Evolutionary conservation across 2,888 invertebrate species (phyloP).

Genomic region (Spialia ferax): DNA sequence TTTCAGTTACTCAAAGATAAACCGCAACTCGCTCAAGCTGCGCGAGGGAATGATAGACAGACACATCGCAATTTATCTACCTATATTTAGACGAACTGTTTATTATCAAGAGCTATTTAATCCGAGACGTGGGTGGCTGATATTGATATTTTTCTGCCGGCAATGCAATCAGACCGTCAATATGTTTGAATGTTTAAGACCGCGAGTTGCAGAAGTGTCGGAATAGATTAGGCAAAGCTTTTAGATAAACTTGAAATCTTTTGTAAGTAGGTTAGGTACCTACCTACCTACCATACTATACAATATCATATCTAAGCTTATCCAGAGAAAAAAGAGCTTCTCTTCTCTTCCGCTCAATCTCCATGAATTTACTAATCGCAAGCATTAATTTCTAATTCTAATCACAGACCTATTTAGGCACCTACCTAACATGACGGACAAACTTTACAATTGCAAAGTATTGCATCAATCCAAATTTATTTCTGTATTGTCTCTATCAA

Average conservation of each 20-base stretch:
- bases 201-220: not conserved
- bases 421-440: too few species aligned
- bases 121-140: slow-evolving; percentile 37
- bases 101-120: slow-evolving; percentile 43
- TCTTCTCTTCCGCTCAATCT: too few species aligned
- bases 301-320: slow-evolving; percentile 12
- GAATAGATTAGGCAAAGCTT: not conserved
- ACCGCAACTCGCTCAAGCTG: slow-evolving; percentile 2
- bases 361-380: too few species aligned
- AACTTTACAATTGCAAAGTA: too few species aligned
- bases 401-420: too few species aligned
- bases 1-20: slow-evolving; percentile 23
- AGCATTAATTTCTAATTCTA: too few species aligned
- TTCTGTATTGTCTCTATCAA: too few species aligned
- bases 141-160: slow-evolving; percentile 37
- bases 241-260: not conserved
- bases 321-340: too few species aligned
- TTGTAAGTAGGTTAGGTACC: not conserved
- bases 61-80: slow-evolving; percentile 34
- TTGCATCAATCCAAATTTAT: too few species aligned
- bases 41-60: slow-evolving; percentile 28
- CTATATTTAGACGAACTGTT: slow-evolving; percentile 42
- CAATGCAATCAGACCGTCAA: slow-evolving; percentile 27
- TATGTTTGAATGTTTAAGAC: slow-evolving; percentile 29
- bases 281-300: not conserved